Percentiles rank a stretch among this genome's conserved stretches.
These are phyloP conservation scores for Heterocephalus glaber DNA, from an alignment of 2,113 vertebrate genomes.

Conservation along the genomic window DNA sequence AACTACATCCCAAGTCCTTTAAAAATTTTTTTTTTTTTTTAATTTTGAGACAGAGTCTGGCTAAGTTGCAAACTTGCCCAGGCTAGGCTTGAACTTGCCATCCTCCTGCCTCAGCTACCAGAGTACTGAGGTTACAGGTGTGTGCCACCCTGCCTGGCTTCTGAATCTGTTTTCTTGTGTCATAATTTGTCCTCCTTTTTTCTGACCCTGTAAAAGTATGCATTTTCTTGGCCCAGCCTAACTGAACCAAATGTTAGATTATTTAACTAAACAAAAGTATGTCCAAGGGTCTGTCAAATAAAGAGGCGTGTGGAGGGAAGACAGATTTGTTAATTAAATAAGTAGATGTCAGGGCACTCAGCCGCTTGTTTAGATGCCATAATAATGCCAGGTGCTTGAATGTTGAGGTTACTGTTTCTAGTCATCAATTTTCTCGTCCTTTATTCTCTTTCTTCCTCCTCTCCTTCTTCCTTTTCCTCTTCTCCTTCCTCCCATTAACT, in stretches of 20 bases:
- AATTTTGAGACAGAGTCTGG: not conserved
- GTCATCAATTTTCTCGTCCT: not conserved
- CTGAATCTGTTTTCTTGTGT: not conserved
- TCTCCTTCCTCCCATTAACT: not conserved
- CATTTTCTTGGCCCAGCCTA: not conserved
- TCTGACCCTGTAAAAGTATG: not conserved
- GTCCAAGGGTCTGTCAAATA: not conserved
- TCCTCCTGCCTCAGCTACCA: not conserved
- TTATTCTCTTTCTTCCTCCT: not conserved
- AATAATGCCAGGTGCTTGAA: not conserved
- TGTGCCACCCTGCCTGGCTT: not conserved
- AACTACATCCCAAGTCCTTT: not conserved
- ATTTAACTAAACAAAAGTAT: not conserved
- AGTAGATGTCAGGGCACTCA: not conserved
- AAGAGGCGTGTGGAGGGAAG: not conserved
- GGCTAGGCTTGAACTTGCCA: not conserved
- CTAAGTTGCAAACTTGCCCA: not conserved
- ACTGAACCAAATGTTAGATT: not conserved
- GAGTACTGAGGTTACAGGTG: not conserved
- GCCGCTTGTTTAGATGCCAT: not conserved
- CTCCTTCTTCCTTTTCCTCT: not conserved
- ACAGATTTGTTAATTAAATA: not conserved
- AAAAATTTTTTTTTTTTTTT: not conserved
- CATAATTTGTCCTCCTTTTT: not conserved
- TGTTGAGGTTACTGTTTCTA: not conserved